Conservation (phyloP, 2,113 vertebrate genomes). For the Tragelaphus buxtoni region DNA sequence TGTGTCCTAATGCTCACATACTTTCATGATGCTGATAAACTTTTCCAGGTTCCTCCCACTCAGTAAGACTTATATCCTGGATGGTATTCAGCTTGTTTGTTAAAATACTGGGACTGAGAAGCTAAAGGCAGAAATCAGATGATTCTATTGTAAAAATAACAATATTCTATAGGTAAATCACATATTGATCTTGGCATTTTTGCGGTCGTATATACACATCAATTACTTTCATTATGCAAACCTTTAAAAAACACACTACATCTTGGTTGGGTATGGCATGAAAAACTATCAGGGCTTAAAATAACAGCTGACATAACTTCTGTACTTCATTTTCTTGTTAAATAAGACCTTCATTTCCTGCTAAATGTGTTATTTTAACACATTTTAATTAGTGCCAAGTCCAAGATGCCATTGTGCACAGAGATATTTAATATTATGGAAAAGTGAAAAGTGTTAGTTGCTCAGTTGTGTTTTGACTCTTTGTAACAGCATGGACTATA, state of each 20-base stretch:
- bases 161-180: not conserved
- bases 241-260: not conserved
- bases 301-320: not conserved
- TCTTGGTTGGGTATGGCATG: not conserved
- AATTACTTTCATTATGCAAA: not conserved
- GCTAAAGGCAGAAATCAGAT: not conserved
- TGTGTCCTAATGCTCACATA: not conserved
- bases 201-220: not conserved
- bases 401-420: not conserved
- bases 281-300: not conserved
- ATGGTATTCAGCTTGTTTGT: not conserved
- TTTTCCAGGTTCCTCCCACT: not conserved
- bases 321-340: not conserved
- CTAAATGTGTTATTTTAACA: slow-evolving; percentile 1
- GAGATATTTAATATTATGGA: not conserved
- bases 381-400: slow-evolving; percentile 30
- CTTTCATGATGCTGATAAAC: not conserved
- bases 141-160: not conserved
- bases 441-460: not conserved
- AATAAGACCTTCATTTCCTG: not conserved
- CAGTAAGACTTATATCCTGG: not conserved
- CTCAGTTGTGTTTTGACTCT: not conserved
- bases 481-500: not conserved
- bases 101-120: not conserved
- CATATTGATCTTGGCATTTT: not conserved